These are phyloP conservation scores for Nomada flava DNA, from an alignment of 2,888 invertebrate genomes.

Conservation along the genomic window DNA sequence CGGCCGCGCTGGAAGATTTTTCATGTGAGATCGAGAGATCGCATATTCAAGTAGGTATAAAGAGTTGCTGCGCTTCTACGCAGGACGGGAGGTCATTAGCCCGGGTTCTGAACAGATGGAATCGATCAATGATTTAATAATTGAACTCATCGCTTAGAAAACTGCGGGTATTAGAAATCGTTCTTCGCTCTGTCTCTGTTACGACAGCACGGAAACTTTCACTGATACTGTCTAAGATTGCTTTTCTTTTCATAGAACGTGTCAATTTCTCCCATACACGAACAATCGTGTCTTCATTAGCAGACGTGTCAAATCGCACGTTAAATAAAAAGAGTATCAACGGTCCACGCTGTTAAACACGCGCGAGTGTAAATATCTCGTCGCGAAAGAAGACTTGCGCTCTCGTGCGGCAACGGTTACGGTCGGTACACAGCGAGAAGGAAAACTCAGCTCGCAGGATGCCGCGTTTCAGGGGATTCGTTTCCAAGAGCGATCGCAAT, in stretches of 20 bases:
- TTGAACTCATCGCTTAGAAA: neutral
- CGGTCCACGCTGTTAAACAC: neutral
- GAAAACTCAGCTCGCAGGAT: neutral
- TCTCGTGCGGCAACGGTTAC: neutral
- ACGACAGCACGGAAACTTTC: constrained; percentile 4
- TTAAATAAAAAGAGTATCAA: too few relatives aligned
- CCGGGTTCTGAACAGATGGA: too few relatives aligned
- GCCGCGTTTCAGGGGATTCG: neutral
- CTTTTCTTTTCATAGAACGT: neutral
- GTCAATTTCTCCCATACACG: neutral
- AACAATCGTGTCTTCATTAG: neutral
- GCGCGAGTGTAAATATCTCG: neutral
- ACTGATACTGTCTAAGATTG: neutral
- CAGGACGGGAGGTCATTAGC: too few relatives aligned
- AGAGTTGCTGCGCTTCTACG: too few relatives aligned
- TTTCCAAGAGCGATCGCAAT: constrained; percentile 5
- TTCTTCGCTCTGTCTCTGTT: neutral
- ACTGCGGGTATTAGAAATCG: neutral
- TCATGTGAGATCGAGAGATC: too few relatives aligned
- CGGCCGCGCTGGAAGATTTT: too few relatives aligned
- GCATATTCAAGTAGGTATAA: too few relatives aligned
- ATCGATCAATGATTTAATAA: neutral
- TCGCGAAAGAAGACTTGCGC: neutral
- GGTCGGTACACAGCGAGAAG: neutral
- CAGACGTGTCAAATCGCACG: neutral